Conservation (phyloP, 2,888 invertebrate species). For the Drosophila helvetica region DNA sequence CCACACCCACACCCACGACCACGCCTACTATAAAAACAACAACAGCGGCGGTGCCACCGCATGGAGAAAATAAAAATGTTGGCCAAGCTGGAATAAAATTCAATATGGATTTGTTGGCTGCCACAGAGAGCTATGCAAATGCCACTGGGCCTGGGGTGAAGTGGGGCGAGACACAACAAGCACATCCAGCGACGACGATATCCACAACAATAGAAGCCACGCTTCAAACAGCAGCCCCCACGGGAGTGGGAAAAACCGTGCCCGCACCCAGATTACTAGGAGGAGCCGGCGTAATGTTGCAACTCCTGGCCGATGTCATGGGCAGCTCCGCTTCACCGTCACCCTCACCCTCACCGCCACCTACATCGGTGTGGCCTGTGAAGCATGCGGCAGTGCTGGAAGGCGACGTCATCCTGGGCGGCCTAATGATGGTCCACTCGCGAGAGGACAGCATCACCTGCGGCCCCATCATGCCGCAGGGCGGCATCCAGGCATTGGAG, state of each 20-base stretch:
- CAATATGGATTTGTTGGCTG: constrained; percentile 34
- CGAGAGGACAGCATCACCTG: constrained; percentile 94
- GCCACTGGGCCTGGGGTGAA: constrained; percentile 31
- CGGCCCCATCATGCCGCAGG: constrained; percentile 97
- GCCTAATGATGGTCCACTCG: constrained; percentile 97
- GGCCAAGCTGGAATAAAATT: constrained; percentile 35
- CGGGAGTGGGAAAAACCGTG: constrained; percentile 21
- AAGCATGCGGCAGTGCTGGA: constrained; percentile 94
- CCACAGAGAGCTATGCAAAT: constrained; percentile 38
- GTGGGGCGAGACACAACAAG: constrained; percentile 13
- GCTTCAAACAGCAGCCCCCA: neutral
- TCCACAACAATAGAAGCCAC: constrained; percentile 15
- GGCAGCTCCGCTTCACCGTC: constrained; percentile 13
- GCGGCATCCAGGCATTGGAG: constrained; percentile 94
- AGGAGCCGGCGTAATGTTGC: constrained; percentile 15
- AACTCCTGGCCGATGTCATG: constrained; percentile 35
- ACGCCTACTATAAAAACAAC: constrained; percentile 14
- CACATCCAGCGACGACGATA: constrained; percentile 29
- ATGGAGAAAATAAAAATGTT: constrained; percentile 40
- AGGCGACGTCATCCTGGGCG: constrained; percentile 94
- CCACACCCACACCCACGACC: constrained; percentile 8
- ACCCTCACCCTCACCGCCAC: neutral
- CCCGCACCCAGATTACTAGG: constrained; percentile 24
- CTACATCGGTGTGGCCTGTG: constrained; percentile 88
- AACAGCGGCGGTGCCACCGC: constrained; percentile 3